Percentiles rank a stretch among this genome's conserved stretches.
These are phyloP conservation scores for Gasterosteus nipponicus DNA, from an alignment of 2,113 vertebrate genomes.

Conservation along the genomic window DNA sequence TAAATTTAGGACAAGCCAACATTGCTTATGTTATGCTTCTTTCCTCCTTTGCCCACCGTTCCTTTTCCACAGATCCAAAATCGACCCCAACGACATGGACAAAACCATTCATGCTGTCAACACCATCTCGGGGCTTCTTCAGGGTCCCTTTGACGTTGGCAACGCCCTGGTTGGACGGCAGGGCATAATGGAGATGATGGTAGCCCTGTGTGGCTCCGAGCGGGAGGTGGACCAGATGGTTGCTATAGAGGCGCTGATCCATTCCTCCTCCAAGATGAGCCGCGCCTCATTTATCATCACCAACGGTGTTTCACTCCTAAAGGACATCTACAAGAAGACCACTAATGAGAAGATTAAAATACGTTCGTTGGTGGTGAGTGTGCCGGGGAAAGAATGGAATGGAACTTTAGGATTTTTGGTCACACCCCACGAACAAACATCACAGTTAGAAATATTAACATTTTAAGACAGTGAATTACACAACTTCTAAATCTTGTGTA, in stretches of 20 bases:
- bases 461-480: not conserved
- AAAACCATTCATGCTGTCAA: conserved; percentile 95
- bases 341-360: conserved; percentile 98
- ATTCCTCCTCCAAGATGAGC: conserved; percentile 94
- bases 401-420: not conserved
- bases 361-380: conserved; percentile 92
- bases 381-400: not conserved
- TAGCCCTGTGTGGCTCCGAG: conserved; percentile 92
- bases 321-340: conserved; percentile 98
- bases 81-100: conserved; percentile 96
- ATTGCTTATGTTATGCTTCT: not conserved
- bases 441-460: not conserved
- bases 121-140: conserved; percentile 91
- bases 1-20: not conserved
- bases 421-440: not conserved
- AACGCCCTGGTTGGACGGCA: conserved; percentile 89
- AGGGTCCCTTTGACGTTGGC: conserved; percentile 95
- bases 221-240: conserved; percentile 95
- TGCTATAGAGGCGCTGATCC: conserved; percentile 95
- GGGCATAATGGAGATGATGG: conserved; percentile 99
- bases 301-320: conserved; percentile 91
- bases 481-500: not conserved
- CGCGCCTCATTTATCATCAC: conserved; percentile 95
- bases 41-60: not conserved
- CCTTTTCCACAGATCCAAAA: conserved; percentile 85